Evolutionary conservation across 2,797 vertebrate genomes (phyloP).

Genomic region (Triplophysa bombifrons): DNA sequence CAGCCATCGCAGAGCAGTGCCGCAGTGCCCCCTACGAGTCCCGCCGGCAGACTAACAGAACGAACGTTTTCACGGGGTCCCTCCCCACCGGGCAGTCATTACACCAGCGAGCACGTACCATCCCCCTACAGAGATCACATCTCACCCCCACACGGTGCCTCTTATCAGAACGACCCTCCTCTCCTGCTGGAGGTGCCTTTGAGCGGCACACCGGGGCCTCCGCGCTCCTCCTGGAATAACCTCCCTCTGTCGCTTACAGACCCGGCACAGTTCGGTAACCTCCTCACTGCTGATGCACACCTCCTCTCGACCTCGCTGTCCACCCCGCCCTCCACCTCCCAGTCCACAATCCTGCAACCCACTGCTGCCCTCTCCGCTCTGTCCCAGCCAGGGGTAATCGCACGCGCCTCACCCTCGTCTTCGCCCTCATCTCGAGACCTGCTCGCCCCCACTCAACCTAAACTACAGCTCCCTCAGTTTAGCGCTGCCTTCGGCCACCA

Average conservation of each 20-base stretch:
- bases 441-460: conserved; percentile 88
- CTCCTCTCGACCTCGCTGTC: conserved; percentile 97
- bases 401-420: conserved; percentile 75
- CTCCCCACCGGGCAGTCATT: conserved; percentile 93
- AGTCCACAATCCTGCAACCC: conserved; percentile 93
- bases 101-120: conserved; percentile 93
- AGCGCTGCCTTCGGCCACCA: conserved; percentile 98
- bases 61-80: conserved; percentile 90
- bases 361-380: conserved; percentile 92
- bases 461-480: conserved; percentile 98
- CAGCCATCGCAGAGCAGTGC: conserved; percentile 77
- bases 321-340: conserved; percentile 91
- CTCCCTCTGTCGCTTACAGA: conserved; percentile 90
- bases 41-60: conserved; percentile 79
- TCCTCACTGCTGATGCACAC: conserved; percentile 91
- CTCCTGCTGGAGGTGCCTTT: conserved; percentile 94
- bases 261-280: conserved; percentile 90
- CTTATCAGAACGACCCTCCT: conserved; percentile 91
- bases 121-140: conserved; percentile 97
- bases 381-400: conserved; percentile 88
- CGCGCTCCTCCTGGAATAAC: conserved; percentile 91
- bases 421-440: conserved; percentile 84
- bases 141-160: conserved; percentile 86
- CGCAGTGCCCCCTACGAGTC: conserved; percentile 61
- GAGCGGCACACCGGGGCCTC: conserved; percentile 84